Evolutionary conservation across 2,113 vertebrate species (phyloP).

Genomic region (Bettongia penicillata): DNA sequence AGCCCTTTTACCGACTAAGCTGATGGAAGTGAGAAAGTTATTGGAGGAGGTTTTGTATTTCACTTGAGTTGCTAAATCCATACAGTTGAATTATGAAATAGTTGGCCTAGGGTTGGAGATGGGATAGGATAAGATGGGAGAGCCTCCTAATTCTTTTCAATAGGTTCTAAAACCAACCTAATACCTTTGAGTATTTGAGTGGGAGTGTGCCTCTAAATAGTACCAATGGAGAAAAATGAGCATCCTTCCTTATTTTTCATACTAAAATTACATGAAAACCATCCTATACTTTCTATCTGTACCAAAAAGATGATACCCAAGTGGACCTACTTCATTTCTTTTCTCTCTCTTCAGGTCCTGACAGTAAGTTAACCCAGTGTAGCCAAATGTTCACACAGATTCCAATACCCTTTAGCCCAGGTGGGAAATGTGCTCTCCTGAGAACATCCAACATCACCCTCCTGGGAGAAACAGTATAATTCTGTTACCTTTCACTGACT

Average conservation of each 20-base stretch:
- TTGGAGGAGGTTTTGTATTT: not conserved
- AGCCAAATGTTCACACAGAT: not conserved
- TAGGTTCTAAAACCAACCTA: not conserved
- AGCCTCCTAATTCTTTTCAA: not conserved
- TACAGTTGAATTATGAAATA: not conserved
- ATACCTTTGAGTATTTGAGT: not conserved
- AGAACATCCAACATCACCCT: conserved; percentile 31
- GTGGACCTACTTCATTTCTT: not conserved
- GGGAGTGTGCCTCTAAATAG: not conserved
- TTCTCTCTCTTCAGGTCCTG: not conserved
- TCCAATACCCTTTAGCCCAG: not conserved
- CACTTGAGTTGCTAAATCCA: not conserved
- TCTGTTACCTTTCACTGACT: not conserved
- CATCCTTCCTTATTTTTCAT: not conserved
- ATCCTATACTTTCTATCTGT: not conserved
- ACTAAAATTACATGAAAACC: not conserved
- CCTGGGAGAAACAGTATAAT: not conserved
- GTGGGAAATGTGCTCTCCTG: not conserved
- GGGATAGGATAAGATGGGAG: not conserved
- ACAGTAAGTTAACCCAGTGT: not conserved
- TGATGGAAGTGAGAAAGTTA: not conserved
- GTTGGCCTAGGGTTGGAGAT: not conserved
- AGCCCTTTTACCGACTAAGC: not conserved
- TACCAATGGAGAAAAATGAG: not conserved
- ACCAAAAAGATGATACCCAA: not conserved